These are phyloP conservation scores for Drosophila baimaii DNA, from an alignment of 1,140 invertebrate genomes.

Conservation along the genomic window DNA sequence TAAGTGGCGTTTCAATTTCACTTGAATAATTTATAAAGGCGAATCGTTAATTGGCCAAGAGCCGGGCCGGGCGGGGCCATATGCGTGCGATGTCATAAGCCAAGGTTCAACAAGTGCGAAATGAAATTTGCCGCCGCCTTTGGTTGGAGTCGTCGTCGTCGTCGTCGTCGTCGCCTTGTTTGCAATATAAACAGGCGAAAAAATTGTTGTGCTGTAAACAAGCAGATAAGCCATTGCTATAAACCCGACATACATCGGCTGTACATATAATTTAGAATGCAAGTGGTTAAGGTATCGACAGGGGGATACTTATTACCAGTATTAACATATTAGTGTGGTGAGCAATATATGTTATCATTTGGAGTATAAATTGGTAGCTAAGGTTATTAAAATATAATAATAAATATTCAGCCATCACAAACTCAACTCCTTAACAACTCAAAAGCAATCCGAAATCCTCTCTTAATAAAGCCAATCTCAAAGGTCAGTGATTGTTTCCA, in stretches of 20 bases:
- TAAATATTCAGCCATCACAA: too few relatives aligned
- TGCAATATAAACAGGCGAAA: conserved; percentile 65
- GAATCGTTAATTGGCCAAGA: conserved; percentile 54
- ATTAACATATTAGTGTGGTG: too few relatives aligned
- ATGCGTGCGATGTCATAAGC: conserved; percentile 48
- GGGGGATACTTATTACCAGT: conserved; percentile 14
- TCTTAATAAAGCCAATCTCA: too few relatives aligned
- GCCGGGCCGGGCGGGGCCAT: conserved; percentile 16
- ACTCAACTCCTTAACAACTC: too few relatives aligned
- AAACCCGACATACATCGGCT: conserved; percentile 41
- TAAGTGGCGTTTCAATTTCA: conserved; percentile 64
- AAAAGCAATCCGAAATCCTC: too few relatives aligned
- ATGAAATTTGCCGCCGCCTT: conserved; percentile 66
- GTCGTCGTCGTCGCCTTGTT: conserved; percentile 45
- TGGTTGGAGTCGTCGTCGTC: conserved; percentile 8
- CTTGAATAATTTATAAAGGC: conserved; percentile 58
- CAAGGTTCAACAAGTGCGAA: conserved; percentile 72
- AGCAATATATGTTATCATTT: too few relatives aligned
- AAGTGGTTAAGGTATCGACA: conserved; percentile 1
- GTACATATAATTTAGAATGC: conserved; percentile 25
- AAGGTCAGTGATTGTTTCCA: too few relatives aligned
- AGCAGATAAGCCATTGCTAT: conserved; percentile 70
- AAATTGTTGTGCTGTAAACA: conserved; percentile 71
- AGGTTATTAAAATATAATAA: too few relatives aligned
- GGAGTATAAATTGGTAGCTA: too few relatives aligned